These are phyloP conservation scores for Drosophila parabipectinata DNA, from an alignment of 1,140 invertebrate species.

Conservation along the genomic window DNA sequence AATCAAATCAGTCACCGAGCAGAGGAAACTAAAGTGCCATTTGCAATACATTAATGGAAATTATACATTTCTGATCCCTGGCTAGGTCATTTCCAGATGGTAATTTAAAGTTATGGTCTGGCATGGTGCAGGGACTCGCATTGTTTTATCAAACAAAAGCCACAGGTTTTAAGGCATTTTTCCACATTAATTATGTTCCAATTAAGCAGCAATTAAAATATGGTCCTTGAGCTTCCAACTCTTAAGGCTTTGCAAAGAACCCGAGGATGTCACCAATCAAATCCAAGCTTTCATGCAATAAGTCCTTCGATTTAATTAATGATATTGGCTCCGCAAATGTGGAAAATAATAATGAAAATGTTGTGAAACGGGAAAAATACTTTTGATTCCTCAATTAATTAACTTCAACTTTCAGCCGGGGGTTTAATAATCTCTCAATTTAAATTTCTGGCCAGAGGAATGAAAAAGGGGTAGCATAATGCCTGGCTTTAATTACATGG, in stretches of 20 bases:
- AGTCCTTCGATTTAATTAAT: constrained; percentile 43
- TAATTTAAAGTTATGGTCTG: constrained; percentile 17
- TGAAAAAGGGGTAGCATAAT: constrained; percentile 19
- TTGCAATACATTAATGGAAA: constrained; percentile 18
- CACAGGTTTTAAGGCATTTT: constrained; percentile 51
- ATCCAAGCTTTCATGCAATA: constrained; percentile 18
- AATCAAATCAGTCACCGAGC: constrained; percentile 36
- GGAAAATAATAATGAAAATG: constrained; percentile 12
- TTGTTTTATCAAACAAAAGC: constrained; percentile 42
- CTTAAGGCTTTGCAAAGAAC: constrained; percentile 9
- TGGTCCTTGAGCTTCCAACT: constrained; percentile 23
- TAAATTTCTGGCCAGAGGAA: constrained; percentile 19
- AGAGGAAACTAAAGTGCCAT: background rate
- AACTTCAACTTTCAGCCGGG: constrained; percentile 26
- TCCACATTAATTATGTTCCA: constrained; percentile 78
- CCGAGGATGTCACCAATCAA: constrained; percentile 22
- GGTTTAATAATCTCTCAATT: constrained; percentile 15
- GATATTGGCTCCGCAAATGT: constrained; percentile 7
- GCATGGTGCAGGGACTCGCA: background rate
- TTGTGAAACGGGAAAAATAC: constrained; percentile 6
- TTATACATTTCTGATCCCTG: constrained; percentile 8
- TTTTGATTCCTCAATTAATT: constrained; percentile 36
- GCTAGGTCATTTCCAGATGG: background rate
- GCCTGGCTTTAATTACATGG: constrained; percentile 37
- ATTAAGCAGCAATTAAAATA: constrained; percentile 68